These are phyloP conservation scores for Hylaeus volcanicus DNA, from an alignment of 1,140 invertebrate genomes.

Conservation along the genomic window DNA sequence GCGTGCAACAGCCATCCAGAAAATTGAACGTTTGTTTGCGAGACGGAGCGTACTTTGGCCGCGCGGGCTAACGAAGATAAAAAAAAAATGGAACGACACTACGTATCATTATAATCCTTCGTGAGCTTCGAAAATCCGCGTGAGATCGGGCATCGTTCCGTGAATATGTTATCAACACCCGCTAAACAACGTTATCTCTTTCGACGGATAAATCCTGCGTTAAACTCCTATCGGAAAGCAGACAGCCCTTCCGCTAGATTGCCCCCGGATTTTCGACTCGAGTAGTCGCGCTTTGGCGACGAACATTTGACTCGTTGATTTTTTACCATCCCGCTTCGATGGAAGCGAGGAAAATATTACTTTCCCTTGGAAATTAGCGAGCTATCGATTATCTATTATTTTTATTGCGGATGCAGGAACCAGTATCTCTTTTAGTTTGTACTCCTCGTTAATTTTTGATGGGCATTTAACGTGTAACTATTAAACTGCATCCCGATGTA, in stretches of 20 bases:
- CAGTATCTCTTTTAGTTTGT: neutral
- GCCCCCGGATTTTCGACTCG: constrained; percentile 33
- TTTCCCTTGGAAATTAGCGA: constrained; percentile 3
- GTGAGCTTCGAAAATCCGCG: constrained; percentile 10
- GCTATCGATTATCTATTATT: neutral
- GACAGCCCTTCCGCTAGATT: constrained; percentile 9
- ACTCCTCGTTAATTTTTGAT: too few species aligned
- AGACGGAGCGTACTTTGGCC: neutral
- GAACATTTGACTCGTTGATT: constrained; percentile 18
- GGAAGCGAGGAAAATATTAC: too few species aligned
- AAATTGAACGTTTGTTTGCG: neutral
- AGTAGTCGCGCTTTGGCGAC: constrained; percentile 19
- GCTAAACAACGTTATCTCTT: constrained; percentile 58
- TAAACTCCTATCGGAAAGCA: constrained; percentile 22
- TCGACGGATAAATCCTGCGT: constrained; percentile 41
- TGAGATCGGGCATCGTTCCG: neutral
- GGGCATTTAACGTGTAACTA: too few species aligned
- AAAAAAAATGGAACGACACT: constrained; percentile 5
- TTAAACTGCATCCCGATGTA: too few species aligned
- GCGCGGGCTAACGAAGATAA: constrained; percentile 2
- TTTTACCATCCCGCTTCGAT: neutral
- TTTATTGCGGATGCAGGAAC: too few species aligned
- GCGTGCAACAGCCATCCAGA: neutral
- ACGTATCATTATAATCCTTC: constrained; percentile 21
- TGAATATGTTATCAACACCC: constrained; percentile 25